Evolutionary conservation across 2,888 invertebrate genomes (phyloP).

Genomic region (Hypena proboscidalis): DNA sequence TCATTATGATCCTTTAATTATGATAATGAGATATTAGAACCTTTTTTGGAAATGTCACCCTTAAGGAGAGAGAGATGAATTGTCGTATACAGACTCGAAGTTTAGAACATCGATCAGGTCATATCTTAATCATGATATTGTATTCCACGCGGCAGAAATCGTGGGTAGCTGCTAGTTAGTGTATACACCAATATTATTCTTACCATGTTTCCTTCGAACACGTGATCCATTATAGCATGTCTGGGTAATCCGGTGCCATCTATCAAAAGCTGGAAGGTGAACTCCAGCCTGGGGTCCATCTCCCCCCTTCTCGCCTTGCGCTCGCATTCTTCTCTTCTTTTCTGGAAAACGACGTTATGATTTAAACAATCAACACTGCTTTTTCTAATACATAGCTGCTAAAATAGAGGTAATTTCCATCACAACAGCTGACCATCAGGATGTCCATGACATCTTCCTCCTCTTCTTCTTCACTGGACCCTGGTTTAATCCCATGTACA

Average conservation of each 20-base stretch:
- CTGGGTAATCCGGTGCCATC: slow-evolving; percentile 93
- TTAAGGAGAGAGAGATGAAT: too few relatives aligned
- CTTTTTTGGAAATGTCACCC: too few relatives aligned
- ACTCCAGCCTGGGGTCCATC: slow-evolving; percentile 96
- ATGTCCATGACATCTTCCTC: slow-evolving; percentile 85
- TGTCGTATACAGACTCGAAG: too few relatives aligned
- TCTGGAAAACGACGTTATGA: slow-evolving; percentile 54
- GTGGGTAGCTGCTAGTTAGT: too few relatives aligned
- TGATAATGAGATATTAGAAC: too few relatives aligned
- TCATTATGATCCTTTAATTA: too few relatives aligned
- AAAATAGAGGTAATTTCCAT: not conserved
- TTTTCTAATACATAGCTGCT: not conserved
- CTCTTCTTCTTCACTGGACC: slow-evolving; percentile 85
- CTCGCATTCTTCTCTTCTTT: slow-evolving; percentile 96
- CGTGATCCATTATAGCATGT: slow-evolving; percentile 95
- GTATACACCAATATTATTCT: too few relatives aligned
- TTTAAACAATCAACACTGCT: not conserved
- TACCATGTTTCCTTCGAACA: slow-evolving; percentile 96
- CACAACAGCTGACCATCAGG: slow-evolving; percentile 63
- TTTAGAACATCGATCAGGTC: too few relatives aligned
- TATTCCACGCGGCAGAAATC: too few relatives aligned
- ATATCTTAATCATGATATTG: too few relatives aligned
- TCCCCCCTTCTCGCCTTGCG: slow-evolving; percentile 95
- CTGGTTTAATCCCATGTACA: slow-evolving; percentile 82
- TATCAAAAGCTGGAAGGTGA: slow-evolving; percentile 94